Evolutionary conservation across 2,888 invertebrate genomes (phyloP), one percentile per base, ranked within the genome.

Genomic region (Axea sp.): DNA sequence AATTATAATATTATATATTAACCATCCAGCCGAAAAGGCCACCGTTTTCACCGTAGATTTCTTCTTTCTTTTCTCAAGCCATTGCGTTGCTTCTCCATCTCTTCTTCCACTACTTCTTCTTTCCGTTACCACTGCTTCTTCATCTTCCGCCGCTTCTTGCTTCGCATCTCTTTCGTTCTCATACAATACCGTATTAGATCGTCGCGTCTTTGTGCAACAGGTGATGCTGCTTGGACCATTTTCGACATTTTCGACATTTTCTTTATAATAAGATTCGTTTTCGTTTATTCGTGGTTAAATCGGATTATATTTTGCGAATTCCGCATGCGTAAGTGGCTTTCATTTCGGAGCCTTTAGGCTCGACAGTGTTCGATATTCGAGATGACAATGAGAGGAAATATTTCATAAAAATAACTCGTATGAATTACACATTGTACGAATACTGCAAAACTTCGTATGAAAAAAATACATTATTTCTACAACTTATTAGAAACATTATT

Each of bases 1-100:
- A 86, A 73, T 76, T 76, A 76, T 76, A 73, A 73, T 76, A 73
- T 71, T 71, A 67, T 76, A 76, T 60, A 71, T 65, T 33, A 49
- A 65, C 43, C 39, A 45, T 31, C 4, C 12, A 31, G 47, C 51
- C 67, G 30, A 49, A 75, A 73, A 71, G 67, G 64, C 73, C 67
- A 73, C 73, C 73, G 65, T 76, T 76, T 73, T 57, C 60, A 55
- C 47, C 37, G 35, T 28, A n/a, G 26, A 7, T 22, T 49, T 37
- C 31, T 30, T 45, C 31, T 47, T 53, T 35, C 24, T 15, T 14
- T 31, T 57, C 31, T 45, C 37, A 11, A 8, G 15, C 45, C 33
- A 5, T 31, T 33, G 43, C 11, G 24, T 17, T 19, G 24, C 24
- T 51, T 11, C 3, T 1, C 24, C 9, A 3, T 26, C 12, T 3